phyloP scores from a whole-genome alignment of 2,113 vertebrate genomes.

The Aramus guarauna region DNA sequence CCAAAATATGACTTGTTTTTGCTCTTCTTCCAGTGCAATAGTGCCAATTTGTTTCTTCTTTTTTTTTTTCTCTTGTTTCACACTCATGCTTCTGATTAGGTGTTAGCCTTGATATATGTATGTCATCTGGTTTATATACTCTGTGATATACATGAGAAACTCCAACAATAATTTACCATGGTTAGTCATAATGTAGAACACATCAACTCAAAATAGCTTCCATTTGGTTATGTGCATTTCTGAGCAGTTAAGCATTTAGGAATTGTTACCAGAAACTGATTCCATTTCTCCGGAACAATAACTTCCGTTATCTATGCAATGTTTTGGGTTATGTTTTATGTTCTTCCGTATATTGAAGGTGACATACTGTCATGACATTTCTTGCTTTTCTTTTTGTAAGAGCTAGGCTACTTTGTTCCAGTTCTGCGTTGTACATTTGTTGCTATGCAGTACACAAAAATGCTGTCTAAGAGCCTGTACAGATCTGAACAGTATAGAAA shows the following conservation, averaged over 20 bases:
- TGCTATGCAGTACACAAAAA: not conserved
- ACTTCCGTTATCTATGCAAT: not conserved
- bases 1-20: not conserved
- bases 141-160: not conserved
- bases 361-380: not conserved
- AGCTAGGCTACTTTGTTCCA: not conserved
- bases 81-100: constrained; percentile 16
- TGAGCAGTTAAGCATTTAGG: not conserved
- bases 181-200: not conserved
- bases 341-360: not conserved
- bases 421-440: not conserved
- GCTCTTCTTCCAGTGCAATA: not conserved
- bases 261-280: not conserved
- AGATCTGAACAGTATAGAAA: not conserved
- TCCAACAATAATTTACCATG: not conserved
- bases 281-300: not conserved
- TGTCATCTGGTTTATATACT: not conserved
- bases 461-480: not conserved
- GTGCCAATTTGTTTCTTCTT: not conserved
- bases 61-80: not conserved
- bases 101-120: not conserved
- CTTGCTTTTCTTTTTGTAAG: not conserved
- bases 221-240: constrained; percentile 10
- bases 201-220: not conserved
- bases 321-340: not conserved